These are phyloP conservation scores for Gymnoscopelus microlampas DNA, from an alignment of 2,797 vertebrate species.

Conservation along the genomic window DNA sequence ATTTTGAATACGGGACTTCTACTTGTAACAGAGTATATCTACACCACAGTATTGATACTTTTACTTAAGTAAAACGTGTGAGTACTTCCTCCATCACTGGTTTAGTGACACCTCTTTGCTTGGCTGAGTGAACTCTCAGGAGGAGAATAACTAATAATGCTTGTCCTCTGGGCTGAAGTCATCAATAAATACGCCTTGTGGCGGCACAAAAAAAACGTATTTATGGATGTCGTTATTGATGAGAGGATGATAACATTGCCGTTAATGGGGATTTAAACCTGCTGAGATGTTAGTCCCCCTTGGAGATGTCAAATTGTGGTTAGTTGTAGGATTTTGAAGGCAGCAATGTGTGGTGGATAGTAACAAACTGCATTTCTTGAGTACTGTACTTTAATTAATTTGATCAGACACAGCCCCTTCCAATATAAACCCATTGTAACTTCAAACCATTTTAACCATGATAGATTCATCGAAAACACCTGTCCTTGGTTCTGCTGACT, in stretches of 20 bases:
- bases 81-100: neutral
- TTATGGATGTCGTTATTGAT: neutral
- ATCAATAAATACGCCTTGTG: neutral
- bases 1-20: no score
- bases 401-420: no score
- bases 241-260: neutral
- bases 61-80: no score
- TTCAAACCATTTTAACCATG: no score
- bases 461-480: no score
- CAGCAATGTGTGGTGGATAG: neutral
- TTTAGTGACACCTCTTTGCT: neutral
- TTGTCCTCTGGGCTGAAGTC: neutral
- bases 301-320: neutral
- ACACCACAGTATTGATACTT: no score
- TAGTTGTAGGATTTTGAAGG: neutral
- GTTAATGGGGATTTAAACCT: neutral
- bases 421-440: no score
- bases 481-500: no score
- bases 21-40: no score
- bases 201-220: neutral
- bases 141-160: no score
- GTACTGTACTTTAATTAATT: no score
- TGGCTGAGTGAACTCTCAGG: neutral
- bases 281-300: neutral
- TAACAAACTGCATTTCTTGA: no score